Evolutionary conservation across 64 coral and sea anemone species (phyloP), one percentile per base, ranked within the genome.

Genomic region (Pachyseris speciosa): DNA sequence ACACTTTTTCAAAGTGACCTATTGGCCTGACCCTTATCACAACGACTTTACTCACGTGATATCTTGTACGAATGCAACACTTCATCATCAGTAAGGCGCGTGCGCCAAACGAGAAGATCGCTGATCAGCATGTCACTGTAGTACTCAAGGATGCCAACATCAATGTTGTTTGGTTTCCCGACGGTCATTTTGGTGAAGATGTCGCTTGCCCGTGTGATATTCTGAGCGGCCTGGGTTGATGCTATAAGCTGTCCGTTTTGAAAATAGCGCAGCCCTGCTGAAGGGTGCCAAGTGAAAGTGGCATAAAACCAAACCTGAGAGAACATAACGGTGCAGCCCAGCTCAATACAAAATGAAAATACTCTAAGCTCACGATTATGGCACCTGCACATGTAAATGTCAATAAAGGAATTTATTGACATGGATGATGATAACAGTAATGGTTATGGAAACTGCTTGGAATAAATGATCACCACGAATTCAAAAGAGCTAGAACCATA

Each of bases 41-140:
- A 45, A 45, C 43, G 43, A 15, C 47, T 9, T 22, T 22, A 60
- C 91, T 89, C 67, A 96, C 95, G 91, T 78, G 95, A 93, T 89
- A 96, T 96, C 9, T 37, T 41, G 45, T 96, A 96, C 0, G 95
- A 96, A 74, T 96, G 95, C 27, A 93, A 70, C 47, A 96, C 91
- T 41, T 96, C 95, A 7, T 93, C 86, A 6, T 47, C 51, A 4
- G 84, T 93, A 52, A 96, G 78, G 28, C 64, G 55, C 15, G 55
- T 80, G 58, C 89, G 80, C 95, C 95, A 96, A 49, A 96, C 86
- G 2, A 96, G 68, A 37, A 96, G 70, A 90, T 96, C 95, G 37
- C 95, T 96, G 63, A 96, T 69, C 22, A 72, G 77, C 52, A 96
- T 64, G 69, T 93, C 93, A 33, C 95, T 91, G 72, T 93, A 93